phyloP scores from a whole-genome alignment of 53 echinoderm and acorn worm genomes.

The Glandiceps talaboti region DNA sequence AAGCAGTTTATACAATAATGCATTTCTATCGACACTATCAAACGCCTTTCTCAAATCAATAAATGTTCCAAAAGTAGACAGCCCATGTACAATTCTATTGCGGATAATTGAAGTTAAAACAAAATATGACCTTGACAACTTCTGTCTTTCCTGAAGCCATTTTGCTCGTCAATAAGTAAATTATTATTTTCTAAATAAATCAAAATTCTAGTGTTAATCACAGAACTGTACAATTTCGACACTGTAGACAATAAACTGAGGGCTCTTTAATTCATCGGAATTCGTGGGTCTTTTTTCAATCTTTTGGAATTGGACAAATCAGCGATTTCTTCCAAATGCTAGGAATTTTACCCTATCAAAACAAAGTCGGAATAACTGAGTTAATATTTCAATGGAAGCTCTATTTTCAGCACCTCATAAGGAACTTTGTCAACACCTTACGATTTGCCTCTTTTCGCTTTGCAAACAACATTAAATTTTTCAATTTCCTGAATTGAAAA shows the following conservation, averaged over 20 bases:
- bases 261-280: neutral
- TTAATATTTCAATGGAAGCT: neutral
- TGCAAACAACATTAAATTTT: neutral
- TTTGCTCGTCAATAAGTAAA: neutral
- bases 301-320: neutral
- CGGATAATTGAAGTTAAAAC: neutral
- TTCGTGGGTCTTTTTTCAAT: neutral
- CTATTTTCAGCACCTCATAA: neutral
- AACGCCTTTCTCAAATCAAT: neutral
- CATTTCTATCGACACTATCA: neutral
- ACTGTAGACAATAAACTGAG: neutral
- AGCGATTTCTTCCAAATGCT: neutral
- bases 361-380: neutral
- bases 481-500: neutral
- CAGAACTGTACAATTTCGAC: neutral
- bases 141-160: neutral
- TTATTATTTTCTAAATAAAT: neutral
- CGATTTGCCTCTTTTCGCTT: neutral
- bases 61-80: neutral
- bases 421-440: neutral
- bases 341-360: neutral
- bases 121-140: neutral
- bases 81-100: too few relatives aligned
- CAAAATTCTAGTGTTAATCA: neutral
- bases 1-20: too few relatives aligned